phyloP scores from a whole-genome alignment of 2,888 invertebrate species.

The Epistrophe grossulariae region DNA sequence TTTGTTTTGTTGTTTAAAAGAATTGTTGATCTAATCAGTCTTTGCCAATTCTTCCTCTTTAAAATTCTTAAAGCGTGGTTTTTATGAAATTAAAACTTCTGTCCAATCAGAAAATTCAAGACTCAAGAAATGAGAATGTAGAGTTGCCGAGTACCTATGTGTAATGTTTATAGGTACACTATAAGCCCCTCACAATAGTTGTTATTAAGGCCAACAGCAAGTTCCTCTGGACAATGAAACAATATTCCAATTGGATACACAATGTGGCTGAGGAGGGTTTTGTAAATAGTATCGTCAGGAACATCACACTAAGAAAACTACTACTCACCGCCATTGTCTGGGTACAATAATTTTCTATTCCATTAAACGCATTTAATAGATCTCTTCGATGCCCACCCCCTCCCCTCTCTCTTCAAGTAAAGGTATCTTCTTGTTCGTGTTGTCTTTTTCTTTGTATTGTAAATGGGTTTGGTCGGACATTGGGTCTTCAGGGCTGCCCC shows the following conservation, averaged over 20 bases:
- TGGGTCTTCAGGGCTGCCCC: constrained; percentile 23
- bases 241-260: constrained; percentile 67
- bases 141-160: neutral
- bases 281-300: constrained; percentile 14
- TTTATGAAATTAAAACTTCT: neutral
- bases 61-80: constrained; percentile 26
- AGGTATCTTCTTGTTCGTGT: constrained; percentile 41
- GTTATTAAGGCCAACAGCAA: constrained; percentile 36
- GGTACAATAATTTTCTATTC: constrained; percentile 68
- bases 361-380: constrained; percentile 74
- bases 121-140: neutral
- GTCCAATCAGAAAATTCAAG: constrained; percentile 15
- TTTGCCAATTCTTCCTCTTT: constrained; percentile 11
- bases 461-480: constrained; percentile 46
- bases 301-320: constrained; percentile 19
- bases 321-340: constrained; percentile 59
- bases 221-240: constrained; percentile 45
- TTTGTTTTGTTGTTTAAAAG: constrained; percentile 18
- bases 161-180: neutral
- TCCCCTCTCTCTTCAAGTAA: neutral
- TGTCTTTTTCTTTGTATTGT: constrained; percentile 57
- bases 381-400: constrained; percentile 29
- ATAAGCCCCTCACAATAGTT: constrained; percentile 47
- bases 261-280: constrained; percentile 11
- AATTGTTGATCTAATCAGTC: constrained; percentile 38